Percentiles rank a stretch among this genome's conserved stretches.
phyloP scores from a whole-genome alignment of 2,797 vertebrate species.

The Hipposideros larvatus region DNA sequence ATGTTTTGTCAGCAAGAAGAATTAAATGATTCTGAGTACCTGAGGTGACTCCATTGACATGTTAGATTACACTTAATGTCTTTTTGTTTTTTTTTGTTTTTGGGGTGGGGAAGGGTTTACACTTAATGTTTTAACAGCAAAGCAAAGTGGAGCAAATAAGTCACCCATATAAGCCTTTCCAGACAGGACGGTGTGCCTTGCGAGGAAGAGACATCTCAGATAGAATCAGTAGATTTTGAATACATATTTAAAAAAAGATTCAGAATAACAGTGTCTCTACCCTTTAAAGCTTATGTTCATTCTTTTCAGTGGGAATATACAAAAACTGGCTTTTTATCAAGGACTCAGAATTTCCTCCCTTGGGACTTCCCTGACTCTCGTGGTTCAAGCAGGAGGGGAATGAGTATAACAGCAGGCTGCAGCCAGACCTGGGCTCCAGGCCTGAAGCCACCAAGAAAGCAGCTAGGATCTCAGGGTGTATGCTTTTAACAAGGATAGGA shows the following conservation, averaged over 20 bases:
- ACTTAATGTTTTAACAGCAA: slow-evolving; percentile 80
- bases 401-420: background rate
- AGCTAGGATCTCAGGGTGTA: background rate
- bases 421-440: background rate
- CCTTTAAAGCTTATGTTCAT: slow-evolving; percentile 55
- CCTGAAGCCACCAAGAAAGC: background rate
- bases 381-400: background rate
- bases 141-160: slow-evolving; percentile 58
- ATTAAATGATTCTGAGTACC: slow-evolving; percentile 74
- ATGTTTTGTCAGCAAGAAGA: slow-evolving; percentile 81
- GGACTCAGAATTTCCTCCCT: background rate
- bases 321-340: background rate
- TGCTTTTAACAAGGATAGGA: background rate
- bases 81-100: background rate
- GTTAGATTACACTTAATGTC: slow-evolving; percentile 76
- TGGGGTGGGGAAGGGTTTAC: background rate
- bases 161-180: slow-evolving; percentile 28
- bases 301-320: slow-evolving; percentile 33
- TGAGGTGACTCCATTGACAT: slow-evolving; percentile 77
- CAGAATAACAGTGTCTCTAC: slow-evolving; percentile 28
- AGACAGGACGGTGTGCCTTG: background rate
- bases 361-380: background rate
- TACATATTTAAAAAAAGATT: background rate
- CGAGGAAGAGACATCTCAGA: slow-evolving; percentile 17
- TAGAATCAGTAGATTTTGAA: slow-evolving; percentile 26